These are phyloP conservation scores for Heliconius melpomene DNA, from an alignment of 1,140 invertebrate genomes.

Conservation along the genomic window DNA sequence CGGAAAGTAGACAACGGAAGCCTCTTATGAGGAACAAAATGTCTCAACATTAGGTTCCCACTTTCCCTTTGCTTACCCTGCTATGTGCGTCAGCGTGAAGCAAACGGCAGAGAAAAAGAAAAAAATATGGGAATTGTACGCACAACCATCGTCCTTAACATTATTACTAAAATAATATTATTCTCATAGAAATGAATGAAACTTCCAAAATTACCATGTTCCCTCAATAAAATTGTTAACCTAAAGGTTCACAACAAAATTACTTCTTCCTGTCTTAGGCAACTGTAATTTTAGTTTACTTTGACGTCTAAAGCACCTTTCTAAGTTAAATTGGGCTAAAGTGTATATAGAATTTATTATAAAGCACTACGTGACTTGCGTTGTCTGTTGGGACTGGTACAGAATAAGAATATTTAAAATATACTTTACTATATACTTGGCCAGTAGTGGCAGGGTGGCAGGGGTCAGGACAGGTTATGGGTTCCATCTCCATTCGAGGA, in stretches of 20 bases:
- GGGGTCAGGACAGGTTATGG: too few species aligned
- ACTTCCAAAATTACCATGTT: background rate
- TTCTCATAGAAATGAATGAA: background rate
- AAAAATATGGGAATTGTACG: too few species aligned
- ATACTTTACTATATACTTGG: background rate
- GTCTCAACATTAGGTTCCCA: too few species aligned
- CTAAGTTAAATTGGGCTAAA: conserved; percentile 28
- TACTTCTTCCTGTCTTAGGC: conserved; percentile 9
- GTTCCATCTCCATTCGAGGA: too few species aligned
- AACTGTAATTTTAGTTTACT: conserved; percentile 24
- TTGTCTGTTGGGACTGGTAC: background rate
- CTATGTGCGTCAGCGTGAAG: too few species aligned
- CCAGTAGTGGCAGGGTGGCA: background rate
- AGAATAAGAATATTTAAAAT: background rate
- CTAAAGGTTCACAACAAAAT: background rate
- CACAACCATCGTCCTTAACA: too few species aligned
- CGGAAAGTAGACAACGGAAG: background rate
- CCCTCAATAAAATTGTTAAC: background rate
- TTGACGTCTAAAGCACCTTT: conserved; percentile 14
- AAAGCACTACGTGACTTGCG: conserved; percentile 12
- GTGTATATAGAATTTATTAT: conserved; percentile 21
- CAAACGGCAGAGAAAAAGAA: too few species aligned
- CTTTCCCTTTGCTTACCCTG: too few species aligned
- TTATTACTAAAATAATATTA: background rate
- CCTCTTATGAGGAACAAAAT: background rate